Evolutionary conservation across 2,113 vertebrate species (phyloP), one percentile per base, ranked within the genome.

Genomic region (Cyprinodon brontotheroides): DNA sequence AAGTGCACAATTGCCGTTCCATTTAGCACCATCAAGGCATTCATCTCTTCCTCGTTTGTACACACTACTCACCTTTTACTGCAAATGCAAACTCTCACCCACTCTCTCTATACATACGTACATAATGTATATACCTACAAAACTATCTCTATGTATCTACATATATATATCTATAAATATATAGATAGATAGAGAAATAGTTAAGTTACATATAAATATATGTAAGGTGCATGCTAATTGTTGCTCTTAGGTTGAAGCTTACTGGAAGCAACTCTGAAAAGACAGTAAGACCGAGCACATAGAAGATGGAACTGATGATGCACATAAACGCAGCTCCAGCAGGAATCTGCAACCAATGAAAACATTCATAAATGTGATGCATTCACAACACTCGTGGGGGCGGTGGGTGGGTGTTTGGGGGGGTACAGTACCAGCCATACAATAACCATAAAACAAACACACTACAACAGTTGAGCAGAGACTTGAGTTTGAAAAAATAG

Each of bases 21-120:
- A 84, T 90, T 93, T 93, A 94, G 94, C 93, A 94, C 94, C 93
- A 89, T 90, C 88, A 92, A 87, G 93, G 90, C 91, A 86, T 69
- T 88, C 79, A 85, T 92, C 82, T 86, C 86, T 60, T 82, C 70
- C 78, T 87, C 90, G 80, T 81, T 86, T 89, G 81, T 88, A 89
- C 83, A 86, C 78, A 84, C 72, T 80, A 82, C 79, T 87, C 88
- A 85, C 81, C 81, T 17, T 4, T 80, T 74, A 75, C 72, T 80
- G 70, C 45, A 74, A 82, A 84, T 83, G 81, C 75, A 85, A 89
- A 87, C 29, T 29, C 29, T 29, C 29, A 29, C 29, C 29, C 29
- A 29, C 29, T 29, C 29, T 29, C 29, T 29, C 29, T 29, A 29
- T 29, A 29, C 29, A 29, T 29, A 29, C 29, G 80, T 67, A 13